Evolutionary conservation across 2,113 vertebrate species (phyloP).

Genomic region (Xiphophorus couchianus): DNA sequence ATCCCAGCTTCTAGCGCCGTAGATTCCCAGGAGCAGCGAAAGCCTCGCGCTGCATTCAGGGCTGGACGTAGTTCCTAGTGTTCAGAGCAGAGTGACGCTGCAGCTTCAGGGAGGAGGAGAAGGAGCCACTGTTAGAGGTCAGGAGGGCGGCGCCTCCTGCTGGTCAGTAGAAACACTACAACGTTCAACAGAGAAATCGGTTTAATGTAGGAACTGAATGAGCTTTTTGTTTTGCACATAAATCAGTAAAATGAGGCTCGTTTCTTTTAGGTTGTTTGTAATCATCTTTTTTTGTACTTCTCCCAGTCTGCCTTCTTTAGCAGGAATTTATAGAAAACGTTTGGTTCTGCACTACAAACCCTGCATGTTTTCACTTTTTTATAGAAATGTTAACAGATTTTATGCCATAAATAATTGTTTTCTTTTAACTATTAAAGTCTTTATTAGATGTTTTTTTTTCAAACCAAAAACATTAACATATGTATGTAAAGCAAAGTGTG

Average conservation of each 20-base stretch:
- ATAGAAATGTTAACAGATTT: conserved; percentile 64
- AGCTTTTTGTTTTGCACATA: conserved; percentile 84
- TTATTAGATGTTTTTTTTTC: conserved; percentile 61
- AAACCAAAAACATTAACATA: conserved; percentile 63
- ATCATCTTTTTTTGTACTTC: conserved; percentile 63
- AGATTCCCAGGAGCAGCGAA: not conserved
- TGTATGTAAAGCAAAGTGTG: conserved; percentile 62
- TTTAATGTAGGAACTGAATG: conserved; percentile 74
- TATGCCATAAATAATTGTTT: conserved; percentile 58
- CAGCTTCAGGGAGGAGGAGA: not conserved
- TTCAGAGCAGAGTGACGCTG: not conserved
- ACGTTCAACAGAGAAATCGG: conserved; percentile 32
- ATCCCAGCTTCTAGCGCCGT: not conserved
- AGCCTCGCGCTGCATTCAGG: not conserved
- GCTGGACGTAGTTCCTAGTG: not conserved
- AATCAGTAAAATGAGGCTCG: conserved; percentile 56
- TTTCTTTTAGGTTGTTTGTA: conserved; percentile 57
- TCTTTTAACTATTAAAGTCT: conserved; percentile 54
- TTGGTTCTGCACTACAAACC: conserved; percentile 63
- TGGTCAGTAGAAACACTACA: conserved; percentile 27
- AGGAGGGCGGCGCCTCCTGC: not conserved
- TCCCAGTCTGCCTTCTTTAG: conserved; percentile 59
- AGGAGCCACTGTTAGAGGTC: not conserved
- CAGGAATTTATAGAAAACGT: conserved; percentile 37
- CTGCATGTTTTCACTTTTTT: conserved; percentile 66